Evolutionary conservation across 2,113 vertebrate species (phyloP), one percentile per base, ranked within the genome.

Genomic region (Dromiciops gliroides): DNA sequence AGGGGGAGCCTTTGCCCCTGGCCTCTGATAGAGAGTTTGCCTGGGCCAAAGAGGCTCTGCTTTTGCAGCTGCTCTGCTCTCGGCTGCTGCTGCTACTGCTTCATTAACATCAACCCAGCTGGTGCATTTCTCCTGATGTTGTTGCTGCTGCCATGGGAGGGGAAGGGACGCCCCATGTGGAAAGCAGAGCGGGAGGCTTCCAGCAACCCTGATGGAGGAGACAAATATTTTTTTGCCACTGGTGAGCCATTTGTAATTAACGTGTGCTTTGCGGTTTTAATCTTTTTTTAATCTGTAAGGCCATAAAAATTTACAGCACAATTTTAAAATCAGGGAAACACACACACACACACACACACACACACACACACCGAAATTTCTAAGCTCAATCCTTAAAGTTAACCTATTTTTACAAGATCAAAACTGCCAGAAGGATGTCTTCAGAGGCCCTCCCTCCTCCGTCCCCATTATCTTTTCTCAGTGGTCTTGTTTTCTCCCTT

Each of bases 161-260:
- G n/a, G 8, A 93, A 90, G 89, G 50, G 88, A n/a, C 89, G 92
- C 88, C 92, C 90, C 51, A 11, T 0, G 1, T 67, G 91, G n/a
- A 91, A 23, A 50, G 37, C 89, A 37, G 49, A 94, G 56, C 44
- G 49, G 10, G n/a, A 31, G 8, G 51, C 47, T n/a, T n/a, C 19
- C 26, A 50, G 94, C 26, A 51, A 51, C 52, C 92, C 91, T 26
- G 92, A 51, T 1, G 50, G 67, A 92, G 89, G 75, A 50, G 56
- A 89, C n/a, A 51, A 50, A 60, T 90, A 51, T 91, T 94, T 83
- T 90, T 96, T 94, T 96, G 93, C 93, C 93, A 51, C 90, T 25
- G 24, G 51, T 95, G 95, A 96, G 95, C 94, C n/a, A 0, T 95
- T 96, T 96, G 94, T 94, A 97, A 97, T 97, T 95, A 96, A 94